These are phyloP conservation scores for Tethya wilhelma DNA, from an alignment of 37 sponge, comb jelly and placozoan genomes.

Conservation along the genomic window DNA sequence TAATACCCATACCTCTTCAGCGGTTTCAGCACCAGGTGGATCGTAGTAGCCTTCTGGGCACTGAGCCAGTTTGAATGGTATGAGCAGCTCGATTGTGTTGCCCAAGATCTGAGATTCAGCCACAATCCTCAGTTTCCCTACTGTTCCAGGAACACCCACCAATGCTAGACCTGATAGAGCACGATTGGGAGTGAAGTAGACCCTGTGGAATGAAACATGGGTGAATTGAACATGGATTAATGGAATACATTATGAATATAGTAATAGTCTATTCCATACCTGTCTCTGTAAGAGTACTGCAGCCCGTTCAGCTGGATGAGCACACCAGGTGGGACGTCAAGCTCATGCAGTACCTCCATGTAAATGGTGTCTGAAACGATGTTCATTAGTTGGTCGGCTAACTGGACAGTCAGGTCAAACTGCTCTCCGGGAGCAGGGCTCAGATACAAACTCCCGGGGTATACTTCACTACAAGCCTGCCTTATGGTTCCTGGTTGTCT, in stretches of 20 bases:
- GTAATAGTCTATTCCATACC: slow-evolving; percentile 10
- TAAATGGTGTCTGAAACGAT: slow-evolving; percentile 35
- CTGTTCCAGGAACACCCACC: slow-evolving; percentile 72
- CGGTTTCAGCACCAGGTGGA: slow-evolving; percentile 46
- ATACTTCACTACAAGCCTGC: slow-evolving; percentile 28
- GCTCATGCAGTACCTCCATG: slow-evolving; percentile 34
- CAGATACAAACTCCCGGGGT: slow-evolving; percentile 54
- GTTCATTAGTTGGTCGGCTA: slow-evolving; percentile 71
- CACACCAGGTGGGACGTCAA: slow-evolving; percentile 21
- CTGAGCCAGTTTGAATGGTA: slow-evolving; percentile 75
- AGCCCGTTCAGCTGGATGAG: slow-evolving; percentile 71
- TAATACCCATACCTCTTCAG: slow-evolving; percentile 35
- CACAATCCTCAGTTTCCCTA: slow-evolving; percentile 49
- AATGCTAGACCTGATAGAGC: slow-evolving; percentile 69
- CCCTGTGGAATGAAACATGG: no score
- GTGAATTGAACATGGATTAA: no score
- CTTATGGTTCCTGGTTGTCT: background rate
- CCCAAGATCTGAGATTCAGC: slow-evolving; percentile 58
- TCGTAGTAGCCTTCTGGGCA: slow-evolving; percentile 75
- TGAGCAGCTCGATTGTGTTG: slow-evolving; percentile 29
- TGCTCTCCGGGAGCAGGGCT: slow-evolving; percentile 82
- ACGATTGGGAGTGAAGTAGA: slow-evolving; percentile 76
- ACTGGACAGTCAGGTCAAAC: slow-evolving; percentile 78
- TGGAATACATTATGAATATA: background rate
- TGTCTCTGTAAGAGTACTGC: slow-evolving; percentile 60